Evolutionary conservation across 2,113 vertebrate genomes (phyloP).

Genomic region (Progne subis): DNA sequence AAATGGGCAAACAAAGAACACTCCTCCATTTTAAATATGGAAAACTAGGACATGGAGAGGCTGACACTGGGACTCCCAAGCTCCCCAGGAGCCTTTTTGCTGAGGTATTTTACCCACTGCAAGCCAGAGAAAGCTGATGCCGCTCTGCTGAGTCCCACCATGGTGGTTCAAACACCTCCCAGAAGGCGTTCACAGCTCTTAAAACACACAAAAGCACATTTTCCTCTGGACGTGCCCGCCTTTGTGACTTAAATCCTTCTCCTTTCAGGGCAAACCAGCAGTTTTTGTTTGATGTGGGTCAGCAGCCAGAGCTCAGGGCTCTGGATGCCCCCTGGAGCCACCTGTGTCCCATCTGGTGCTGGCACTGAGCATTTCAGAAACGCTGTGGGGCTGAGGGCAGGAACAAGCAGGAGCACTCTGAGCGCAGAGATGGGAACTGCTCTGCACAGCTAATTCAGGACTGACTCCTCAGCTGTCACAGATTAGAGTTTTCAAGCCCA

Average conservation of each 20-base stretch:
- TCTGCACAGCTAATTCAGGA: neutral
- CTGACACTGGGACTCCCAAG: neutral
- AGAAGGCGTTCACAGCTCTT: neutral
- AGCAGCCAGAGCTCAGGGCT: neutral
- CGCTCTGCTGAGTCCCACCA: neutral
- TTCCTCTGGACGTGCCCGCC: neutral
- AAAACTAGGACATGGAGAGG: neutral
- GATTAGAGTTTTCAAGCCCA: neutral
- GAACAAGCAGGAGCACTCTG: neutral
- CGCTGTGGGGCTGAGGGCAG: neutral
- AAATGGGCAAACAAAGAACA: neutral
- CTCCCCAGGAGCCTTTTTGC: neutral
- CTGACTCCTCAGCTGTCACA: neutral
- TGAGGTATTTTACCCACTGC: neutral
- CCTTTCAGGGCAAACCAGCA: neutral
- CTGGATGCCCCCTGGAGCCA: neutral
- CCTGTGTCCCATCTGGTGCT: neutral
- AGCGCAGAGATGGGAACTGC: neutral
- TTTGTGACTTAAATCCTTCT: neutral
- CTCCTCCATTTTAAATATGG: neutral
- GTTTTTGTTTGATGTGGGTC: neutral
- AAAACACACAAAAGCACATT: neutral
- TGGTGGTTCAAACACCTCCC: neutral
- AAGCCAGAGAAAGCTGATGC: neutral
- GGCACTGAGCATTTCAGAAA: fast-evolving